Percentiles rank a stretch among this genome's conserved stretches.
Evolutionary conservation across 2,797 vertebrate species (phyloP).

Genomic region (Hirundo rustica): DNA sequence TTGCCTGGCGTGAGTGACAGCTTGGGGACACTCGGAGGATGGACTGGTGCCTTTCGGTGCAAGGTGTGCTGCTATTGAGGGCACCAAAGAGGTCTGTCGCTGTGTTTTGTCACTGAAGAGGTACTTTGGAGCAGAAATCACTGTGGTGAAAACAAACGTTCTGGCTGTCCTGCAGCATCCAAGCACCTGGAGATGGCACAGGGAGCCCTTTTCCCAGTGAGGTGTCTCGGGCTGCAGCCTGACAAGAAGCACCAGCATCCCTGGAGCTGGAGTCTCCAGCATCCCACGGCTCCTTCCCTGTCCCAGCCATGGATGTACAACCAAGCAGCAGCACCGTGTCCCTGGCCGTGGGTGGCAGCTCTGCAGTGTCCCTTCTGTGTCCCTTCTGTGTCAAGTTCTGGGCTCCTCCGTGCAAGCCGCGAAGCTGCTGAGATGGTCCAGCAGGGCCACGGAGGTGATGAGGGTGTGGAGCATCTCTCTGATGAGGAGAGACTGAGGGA

Average conservation of each 20-base stretch:
- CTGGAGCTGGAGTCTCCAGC: not conserved
- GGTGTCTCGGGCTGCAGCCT: not conserved
- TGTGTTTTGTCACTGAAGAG: not conserved
- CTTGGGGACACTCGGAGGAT: rapidly evolving
- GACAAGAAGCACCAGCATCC: too few relatives aligned
- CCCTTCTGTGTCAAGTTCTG: not conserved
- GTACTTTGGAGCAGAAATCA: not conserved
- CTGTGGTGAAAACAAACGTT: rapidly evolving
- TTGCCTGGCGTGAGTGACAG: not conserved
- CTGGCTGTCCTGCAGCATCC: too few relatives aligned
- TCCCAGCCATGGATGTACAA: rapidly evolving
- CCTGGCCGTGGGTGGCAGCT: not conserved
- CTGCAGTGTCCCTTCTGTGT: too few relatives aligned
- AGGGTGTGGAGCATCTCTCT: not conserved
- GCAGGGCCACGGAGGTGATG: not conserved
- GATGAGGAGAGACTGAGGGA: not conserved
- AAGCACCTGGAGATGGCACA: rapidly evolving
- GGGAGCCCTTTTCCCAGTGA: rapidly evolving
- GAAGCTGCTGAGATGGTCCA: not conserved
- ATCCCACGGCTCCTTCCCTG: rapidly evolving
- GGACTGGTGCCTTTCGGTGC: not conserved
- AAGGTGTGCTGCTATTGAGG: too few relatives aligned
- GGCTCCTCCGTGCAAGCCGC: not conserved
- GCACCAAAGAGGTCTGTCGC: too few relatives aligned
- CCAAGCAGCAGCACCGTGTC: not conserved